phyloP scores from a whole-genome alignment of 1,140 invertebrate species.

The Helicoverpa armigera region DNA sequence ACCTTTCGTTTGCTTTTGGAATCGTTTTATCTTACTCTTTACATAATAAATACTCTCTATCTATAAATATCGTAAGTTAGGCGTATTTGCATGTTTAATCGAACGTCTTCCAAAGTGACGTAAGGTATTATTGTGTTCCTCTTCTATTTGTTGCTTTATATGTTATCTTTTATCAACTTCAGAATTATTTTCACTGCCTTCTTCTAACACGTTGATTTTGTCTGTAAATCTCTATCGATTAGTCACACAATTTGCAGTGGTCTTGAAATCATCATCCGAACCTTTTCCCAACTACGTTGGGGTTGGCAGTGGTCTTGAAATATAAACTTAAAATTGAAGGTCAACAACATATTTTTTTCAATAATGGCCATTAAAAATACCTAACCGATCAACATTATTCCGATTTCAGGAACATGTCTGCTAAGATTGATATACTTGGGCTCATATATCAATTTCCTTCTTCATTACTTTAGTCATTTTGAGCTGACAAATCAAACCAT shows the following conservation, averaged over 20 bases:
- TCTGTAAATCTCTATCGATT: conserved; percentile 18
- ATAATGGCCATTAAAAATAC: too few species aligned
- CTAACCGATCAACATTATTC: too few species aligned
- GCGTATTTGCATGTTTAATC: conserved; percentile 81
- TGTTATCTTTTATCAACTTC: conserved; percentile 42
- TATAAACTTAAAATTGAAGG: neutral
- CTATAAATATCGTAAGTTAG: conserved; percentile 76
- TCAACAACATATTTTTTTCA: neutral
- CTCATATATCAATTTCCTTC: too few species aligned
- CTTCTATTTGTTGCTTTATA: conserved; percentile 42
- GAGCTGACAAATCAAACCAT: too few species aligned
- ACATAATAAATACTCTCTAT: conserved; percentile 58
- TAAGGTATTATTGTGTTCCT: conserved; percentile 69
- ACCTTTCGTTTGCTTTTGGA: conserved; percentile 60
- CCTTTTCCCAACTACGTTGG: too few species aligned
- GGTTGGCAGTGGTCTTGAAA: conserved; percentile 20
- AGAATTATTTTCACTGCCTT: neutral
- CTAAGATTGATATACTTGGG: too few species aligned
- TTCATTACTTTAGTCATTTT: too few species aligned
- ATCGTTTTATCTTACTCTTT: conserved; percentile 63
- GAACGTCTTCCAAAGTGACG: conserved; percentile 85
- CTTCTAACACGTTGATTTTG: neutral
- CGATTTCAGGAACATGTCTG: too few species aligned
- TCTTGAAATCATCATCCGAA: neutral
- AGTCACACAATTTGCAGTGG: conserved; percentile 17